Percentiles rank a stretch among this genome's conserved stretches.
Evolutionary conservation across 2,888 invertebrate species (phyloP).

Genomic region (Habrosyne pyritoides): DNA sequence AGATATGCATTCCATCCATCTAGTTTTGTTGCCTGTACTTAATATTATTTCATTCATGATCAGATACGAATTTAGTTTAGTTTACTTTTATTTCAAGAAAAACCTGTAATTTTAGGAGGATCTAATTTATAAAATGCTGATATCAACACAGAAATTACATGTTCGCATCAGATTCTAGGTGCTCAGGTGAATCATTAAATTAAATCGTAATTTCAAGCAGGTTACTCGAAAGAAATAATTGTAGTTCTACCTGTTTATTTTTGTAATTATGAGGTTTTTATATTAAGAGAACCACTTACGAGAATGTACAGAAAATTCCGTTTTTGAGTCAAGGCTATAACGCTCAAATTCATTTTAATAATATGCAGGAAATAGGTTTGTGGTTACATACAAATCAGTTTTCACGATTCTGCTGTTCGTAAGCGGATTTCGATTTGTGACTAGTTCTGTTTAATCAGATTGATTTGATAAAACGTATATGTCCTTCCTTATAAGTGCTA

Average conservation of each 20-base stretch:
- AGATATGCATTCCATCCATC: constrained; percentile 41
- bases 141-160: too few relatives aligned
- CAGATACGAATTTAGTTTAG: background rate
- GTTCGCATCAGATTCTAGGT: background rate
- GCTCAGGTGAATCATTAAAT: background rate
- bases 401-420: constrained; percentile 32
- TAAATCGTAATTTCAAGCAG: too few relatives aligned
- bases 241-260: constrained; percentile 21
- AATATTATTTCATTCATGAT: constrained; percentile 13
- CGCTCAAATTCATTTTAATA: constrained; percentile 42
- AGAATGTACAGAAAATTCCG: constrained; percentile 34
- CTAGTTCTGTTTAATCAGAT: constrained; percentile 51
- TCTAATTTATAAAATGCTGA: too few relatives aligned
- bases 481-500: constrained; percentile 64
- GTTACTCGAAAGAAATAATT: constrained; percentile 21
- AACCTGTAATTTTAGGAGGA: too few relatives aligned
- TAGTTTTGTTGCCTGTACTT: constrained; percentile 34
- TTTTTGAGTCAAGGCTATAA: constrained; percentile 33
- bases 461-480: constrained; percentile 57
- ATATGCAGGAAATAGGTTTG: constrained; percentile 51
- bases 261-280: constrained; percentile 4
- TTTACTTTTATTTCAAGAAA: too few relatives aligned
- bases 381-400: constrained; percentile 33
- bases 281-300: constrained; percentile 11
- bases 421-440: constrained; percentile 51